Base-by-base conservation (phyloP, 2,888 invertebrate genomes). In the Suillia variegata region DNA sequence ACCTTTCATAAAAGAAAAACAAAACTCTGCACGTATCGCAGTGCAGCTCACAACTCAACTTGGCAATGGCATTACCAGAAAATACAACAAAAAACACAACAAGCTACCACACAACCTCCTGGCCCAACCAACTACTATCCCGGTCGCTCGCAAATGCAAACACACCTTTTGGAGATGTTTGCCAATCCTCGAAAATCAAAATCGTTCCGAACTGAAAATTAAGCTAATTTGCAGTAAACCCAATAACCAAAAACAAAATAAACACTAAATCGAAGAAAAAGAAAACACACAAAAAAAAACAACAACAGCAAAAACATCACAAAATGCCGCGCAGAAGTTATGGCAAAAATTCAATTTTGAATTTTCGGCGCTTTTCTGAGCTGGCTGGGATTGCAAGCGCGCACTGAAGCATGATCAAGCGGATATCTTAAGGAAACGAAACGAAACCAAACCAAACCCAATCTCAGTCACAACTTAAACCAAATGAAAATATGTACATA, bases 211-310 rank as follows among this genome's bases (percentile, higher is more conserved):
- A 24, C 52, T 58, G 21, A 12, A 54, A 49, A 58, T 58, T 58
- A 58, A 58, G 26, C 58, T 48, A 49, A 58, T 58, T 58, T 58
- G 42, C 33, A 53, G 42, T 49, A 34, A 38, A 38, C 21, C n/a
- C 12, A 20, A 45, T 15, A 53, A 5, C 6, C 6, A 8, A 48
- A 47, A 20, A 20, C 31, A 38, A 5, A 38, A 8, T 34, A 47
- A 20, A 21, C 31, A 24, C 17, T 31, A 20, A 38, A 13, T 31
- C 22, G n/a, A n/a, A n/a, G n/a, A n/a, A n/a, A n/a, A n/a, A n/a
- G n/a, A n/a, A n/a, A n/a, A n/a, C n/a, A n/a, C n/a, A n/a, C n/a
- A n/a, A n/a, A n/a, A n/a, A n/a, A n/a, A n/a, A n/a, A n/a, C n/a
- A n/a, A n/a, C n/a, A n/a, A n/a, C n/a, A n/a, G n/a, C n/a, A 34